Conservation (phyloP, 2,797 vertebrate species). For the Clamator glandarius region DNA sequence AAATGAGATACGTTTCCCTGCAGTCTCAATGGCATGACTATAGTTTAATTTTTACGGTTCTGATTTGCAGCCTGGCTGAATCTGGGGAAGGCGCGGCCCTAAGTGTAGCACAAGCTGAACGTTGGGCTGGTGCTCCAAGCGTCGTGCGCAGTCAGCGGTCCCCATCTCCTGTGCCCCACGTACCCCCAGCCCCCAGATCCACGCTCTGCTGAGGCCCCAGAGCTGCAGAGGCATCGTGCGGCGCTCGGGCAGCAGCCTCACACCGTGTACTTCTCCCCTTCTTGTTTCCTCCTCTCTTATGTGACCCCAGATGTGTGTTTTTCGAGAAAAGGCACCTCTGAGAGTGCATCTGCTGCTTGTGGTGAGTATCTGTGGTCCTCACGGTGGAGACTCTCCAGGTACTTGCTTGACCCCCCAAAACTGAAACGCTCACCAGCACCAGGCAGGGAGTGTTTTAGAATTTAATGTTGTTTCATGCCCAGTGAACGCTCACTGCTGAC, state of each 20-base stretch:
- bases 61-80: background rate
- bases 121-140: background rate
- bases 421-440: background rate
- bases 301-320: background rate
- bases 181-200: background rate
- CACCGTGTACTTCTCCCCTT: background rate
- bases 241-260: too few species aligned
- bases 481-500: conserved; percentile 41
- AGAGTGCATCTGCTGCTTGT: background rate
- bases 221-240: too few species aligned
- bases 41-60: background rate
- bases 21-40: background rate
- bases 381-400: background rate
- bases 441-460: background rate
- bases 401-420: background rate
- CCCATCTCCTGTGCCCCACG: background rate
- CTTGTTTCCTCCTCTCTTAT: background rate
- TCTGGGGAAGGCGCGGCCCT: background rate
- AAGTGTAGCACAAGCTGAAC: background rate
- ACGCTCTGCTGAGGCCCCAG: background rate
- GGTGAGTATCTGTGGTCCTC: background rate
- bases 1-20: background rate
- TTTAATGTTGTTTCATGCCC: conserved; percentile 39
- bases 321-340: background rate
- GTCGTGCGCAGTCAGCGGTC: background rate